phyloP scores from a whole-genome alignment of 2,888 invertebrate species.

The Scaptomyza parva region DNA sequence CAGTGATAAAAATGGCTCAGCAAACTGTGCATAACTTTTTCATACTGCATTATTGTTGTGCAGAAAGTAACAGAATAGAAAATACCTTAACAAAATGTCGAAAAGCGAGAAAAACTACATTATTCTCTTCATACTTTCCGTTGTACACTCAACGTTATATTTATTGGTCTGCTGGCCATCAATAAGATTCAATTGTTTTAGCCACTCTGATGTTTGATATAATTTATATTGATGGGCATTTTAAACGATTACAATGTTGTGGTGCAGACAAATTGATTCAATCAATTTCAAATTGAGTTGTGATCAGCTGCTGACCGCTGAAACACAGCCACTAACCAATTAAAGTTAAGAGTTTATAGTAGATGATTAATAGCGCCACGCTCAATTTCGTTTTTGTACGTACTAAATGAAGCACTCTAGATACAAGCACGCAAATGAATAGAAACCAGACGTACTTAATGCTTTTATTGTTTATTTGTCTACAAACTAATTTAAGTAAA shows the following conservation, averaged over 20 bases:
- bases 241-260: constrained; percentile 13
- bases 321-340: not conserved
- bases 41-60: not conserved
- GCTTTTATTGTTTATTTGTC: constrained; percentile 47
- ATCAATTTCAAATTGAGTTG: constrained; percentile 21
- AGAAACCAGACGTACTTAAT: not conserved
- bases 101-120: not conserved
- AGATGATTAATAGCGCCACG: constrained; percentile 24
- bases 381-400: constrained; percentile 22
- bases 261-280: constrained; percentile 22
- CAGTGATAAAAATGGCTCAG: constrained; percentile 36
- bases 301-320: constrained; percentile 11
- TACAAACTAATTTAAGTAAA: constrained; percentile 66
- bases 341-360: not conserved
- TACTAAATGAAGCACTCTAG: constrained; percentile 35
- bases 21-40: not conserved
- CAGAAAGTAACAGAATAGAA: not conserved
- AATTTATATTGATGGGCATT: constrained; percentile 43
- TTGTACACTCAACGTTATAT: constrained; percentile 3
- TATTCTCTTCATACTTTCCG: not conserved
- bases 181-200: constrained; percentile 51
- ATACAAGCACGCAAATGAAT: constrained; percentile 1
- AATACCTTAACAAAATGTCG: not conserved
- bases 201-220: constrained; percentile 35
- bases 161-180: constrained; percentile 32